Evolutionary conservation across 2,797 vertebrate genomes (phyloP).

Genomic region (Threskiornis aethiopicus): DNA sequence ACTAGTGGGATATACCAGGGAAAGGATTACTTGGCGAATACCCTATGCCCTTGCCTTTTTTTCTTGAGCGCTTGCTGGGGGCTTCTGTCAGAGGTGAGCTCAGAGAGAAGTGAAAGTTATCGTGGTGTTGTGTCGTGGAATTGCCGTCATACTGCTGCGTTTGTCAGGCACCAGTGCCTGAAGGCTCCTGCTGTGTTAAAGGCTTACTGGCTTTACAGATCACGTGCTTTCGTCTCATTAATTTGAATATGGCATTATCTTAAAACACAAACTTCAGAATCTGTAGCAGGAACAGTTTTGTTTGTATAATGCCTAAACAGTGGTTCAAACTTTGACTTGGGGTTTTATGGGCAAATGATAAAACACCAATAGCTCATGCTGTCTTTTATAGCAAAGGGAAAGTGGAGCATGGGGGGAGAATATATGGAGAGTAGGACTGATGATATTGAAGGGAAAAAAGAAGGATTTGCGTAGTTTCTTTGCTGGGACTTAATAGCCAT

Average conservation of each 20-base stretch:
- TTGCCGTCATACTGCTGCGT: not conserved
- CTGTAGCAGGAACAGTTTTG: not conserved
- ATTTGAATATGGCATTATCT: not conserved
- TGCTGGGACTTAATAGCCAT: not conserved
- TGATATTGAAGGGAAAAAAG: not conserved
- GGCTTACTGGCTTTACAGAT: not conserved
- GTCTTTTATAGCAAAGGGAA: not conserved
- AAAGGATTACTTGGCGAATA: not conserved
- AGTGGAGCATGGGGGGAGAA: not conserved
- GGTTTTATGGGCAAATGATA: not conserved
- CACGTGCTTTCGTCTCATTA: not conserved
- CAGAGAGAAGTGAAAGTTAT: not conserved
- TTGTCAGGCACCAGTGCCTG: not conserved
- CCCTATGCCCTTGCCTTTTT: accelerated
- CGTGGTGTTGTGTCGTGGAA: accelerated
- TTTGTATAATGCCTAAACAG: not conserved
- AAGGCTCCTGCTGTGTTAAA: not conserved
- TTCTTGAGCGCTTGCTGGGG: not conserved
- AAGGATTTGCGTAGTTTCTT: conserved; percentile 21
- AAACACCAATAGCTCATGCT: not conserved
- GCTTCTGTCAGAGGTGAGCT: not conserved
- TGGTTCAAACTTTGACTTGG: not conserved
- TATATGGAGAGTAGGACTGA: not conserved
- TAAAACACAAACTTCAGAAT: not conserved
- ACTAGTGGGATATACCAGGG: not conserved